Evolutionary conservation across 2,888 invertebrate species (phyloP).

Genomic region (Eupithecia exiguata): DNA sequence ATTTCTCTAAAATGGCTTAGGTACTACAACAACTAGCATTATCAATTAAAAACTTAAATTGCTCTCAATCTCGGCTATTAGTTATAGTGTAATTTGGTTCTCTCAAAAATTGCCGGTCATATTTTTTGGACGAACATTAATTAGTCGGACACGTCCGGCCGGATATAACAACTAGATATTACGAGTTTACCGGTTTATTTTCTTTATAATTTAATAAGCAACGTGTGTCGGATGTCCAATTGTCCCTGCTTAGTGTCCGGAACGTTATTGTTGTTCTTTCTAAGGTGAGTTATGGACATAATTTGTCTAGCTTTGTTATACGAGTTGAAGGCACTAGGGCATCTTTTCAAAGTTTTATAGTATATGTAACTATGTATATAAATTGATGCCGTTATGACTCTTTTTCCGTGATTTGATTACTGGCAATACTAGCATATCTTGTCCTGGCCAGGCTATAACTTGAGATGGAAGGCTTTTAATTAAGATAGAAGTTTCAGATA

Average conservation of each 20-base stretch:
- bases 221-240: constrained; percentile 72
- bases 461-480: no score
- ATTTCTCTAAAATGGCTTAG: no score
- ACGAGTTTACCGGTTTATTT: constrained; percentile 66
- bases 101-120: not conserved
- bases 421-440: no score
- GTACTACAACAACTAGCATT: no score
- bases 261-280: constrained; percentile 50
- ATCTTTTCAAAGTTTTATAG: not conserved
- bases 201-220: constrained; percentile 79
- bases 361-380: no score
- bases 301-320: constrained; percentile 39
- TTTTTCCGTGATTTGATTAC: not conserved
- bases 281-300: constrained; percentile 45
- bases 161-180: constrained; percentile 28
- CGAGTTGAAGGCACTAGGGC: not conserved
- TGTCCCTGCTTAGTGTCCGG: constrained; percentile 67
- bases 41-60: not conserved
- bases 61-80: not conserved
- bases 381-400: not conserved
- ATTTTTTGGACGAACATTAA: constrained; percentile 9
- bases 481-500: no score
- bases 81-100: not conserved
- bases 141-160: constrained; percentile 17
- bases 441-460: no score